Conservation (phyloP, 37 sponge, comb jelly and placozoan species). For the Aphrocallistes beatrix region DNA sequence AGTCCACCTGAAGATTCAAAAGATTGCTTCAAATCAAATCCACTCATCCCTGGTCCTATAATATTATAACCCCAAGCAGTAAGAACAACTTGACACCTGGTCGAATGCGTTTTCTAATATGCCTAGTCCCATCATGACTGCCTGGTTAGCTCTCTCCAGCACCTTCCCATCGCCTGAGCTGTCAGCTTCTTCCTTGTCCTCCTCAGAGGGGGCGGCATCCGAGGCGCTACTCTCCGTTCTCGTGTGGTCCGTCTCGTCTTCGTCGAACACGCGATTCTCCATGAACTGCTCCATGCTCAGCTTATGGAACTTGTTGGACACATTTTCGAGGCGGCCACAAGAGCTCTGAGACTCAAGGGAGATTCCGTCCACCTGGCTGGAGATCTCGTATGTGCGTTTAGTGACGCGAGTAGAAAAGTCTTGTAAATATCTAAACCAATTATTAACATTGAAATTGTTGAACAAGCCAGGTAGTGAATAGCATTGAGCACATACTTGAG, state of each 20-base stretch:
- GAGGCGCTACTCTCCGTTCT: background rate
- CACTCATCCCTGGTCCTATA: too few species aligned
- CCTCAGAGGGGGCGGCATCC: background rate
- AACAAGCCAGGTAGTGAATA: background rate
- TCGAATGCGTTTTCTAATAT: background rate
- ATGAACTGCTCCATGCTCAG: slow-evolving; percentile 15
- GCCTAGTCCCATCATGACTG: background rate
- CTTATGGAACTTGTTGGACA: slow-evolving; percentile 1
- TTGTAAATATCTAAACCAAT: background rate
- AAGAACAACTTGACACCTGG: too few species aligned
- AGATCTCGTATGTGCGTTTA: background rate
- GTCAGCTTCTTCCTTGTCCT: background rate
- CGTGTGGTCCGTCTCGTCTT: background rate
- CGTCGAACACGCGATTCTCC: background rate
- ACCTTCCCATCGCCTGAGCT: background rate
- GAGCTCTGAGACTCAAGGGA: slow-evolving; percentile 15
- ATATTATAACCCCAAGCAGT: too few species aligned
- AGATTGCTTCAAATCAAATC: too few species aligned
- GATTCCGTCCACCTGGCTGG: background rate
- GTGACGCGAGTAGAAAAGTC: background rate
- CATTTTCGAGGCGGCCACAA: background rate
- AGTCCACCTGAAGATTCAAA: background rate
- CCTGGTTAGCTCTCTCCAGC: background rate
- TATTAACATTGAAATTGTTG: background rate
- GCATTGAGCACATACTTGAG: background rate